Percentiles rank a stretch among this genome's conserved stretches.
Conservation (phyloP, 2,797 vertebrate genomes). For the Danionella dracula region DNA sequence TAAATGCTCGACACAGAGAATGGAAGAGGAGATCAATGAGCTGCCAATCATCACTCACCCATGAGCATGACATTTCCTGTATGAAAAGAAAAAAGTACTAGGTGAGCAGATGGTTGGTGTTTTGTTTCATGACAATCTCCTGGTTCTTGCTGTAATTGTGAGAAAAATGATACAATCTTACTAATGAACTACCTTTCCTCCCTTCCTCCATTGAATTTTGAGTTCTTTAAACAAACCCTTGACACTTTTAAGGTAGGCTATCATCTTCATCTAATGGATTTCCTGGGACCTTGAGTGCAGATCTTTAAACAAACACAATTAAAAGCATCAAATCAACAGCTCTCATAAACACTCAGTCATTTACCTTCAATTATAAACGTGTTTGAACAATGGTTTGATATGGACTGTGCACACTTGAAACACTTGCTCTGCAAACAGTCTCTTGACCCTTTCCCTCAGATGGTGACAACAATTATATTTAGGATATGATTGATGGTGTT, state of each 20-base stretch:
- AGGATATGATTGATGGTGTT: background rate
- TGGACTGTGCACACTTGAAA: background rate
- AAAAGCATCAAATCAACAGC: conserved; percentile 59
- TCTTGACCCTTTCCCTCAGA: background rate
- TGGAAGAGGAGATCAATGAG: conserved; percentile 22
- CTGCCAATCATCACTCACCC: conserved; percentile 24
- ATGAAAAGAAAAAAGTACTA: conserved; percentile 12
- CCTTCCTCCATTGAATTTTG: conserved; percentile 36
- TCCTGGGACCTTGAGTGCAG: conserved; percentile 53
- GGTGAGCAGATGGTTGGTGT: background rate
- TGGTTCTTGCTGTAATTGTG: background rate
- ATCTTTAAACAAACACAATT: conserved; percentile 68
- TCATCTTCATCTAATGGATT: conserved; percentile 60
- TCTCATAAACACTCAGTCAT: conserved; percentile 53
- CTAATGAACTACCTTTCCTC: conserved; percentile 64
- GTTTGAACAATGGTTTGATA: conserved; percentile 40
- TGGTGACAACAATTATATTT: background rate
- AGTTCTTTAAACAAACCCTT: conserved; percentile 62
- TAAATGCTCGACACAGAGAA: background rate
- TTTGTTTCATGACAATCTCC: background rate
- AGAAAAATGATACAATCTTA: conserved; percentile 33
- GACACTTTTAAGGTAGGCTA: conserved; percentile 53
- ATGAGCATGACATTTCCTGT: conserved; percentile 1
- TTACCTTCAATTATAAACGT: conserved; percentile 63
- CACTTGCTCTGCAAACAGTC: background rate